Evolutionary conservation across 2,888 invertebrate genomes (phyloP), one percentile per base, ranked within the genome.

Genomic region (Drosophila maculinotata): DNA sequence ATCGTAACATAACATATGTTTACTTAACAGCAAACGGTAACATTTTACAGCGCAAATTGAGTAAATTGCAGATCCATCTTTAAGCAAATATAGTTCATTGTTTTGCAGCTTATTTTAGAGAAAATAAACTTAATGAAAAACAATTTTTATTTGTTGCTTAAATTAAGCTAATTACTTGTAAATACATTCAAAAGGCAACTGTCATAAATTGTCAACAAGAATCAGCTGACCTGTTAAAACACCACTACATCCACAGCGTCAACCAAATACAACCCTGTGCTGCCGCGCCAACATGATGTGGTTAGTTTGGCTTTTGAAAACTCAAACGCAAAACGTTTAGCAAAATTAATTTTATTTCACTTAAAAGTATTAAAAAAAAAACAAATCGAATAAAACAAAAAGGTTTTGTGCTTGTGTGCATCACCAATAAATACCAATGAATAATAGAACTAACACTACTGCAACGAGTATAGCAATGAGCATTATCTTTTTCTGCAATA

Each of bases 401-500:
- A 48, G 9, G 25, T 41, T n/a, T 65, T 39, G 44, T 45, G 56
- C 20, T 17, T 28, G 31, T 30, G 20, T 47, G 45, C 42, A 78
- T 89, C 74, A 90, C 83, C 89, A 88, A 86, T 78, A 89, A 72
- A 87, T 74, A 77, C 84, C 89, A 63, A 90, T 73, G 64, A 90
- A 76, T 53, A 90, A 65, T 75, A 90, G 76, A 62, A 90, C 70
- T 79, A 90, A 31, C 41, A 89, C 47, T 48, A 90, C 75, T 56
- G 67, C 74, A 30, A 84, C 68, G 57, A 86, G 78, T 69, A 90
- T 88, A 23, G 66, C 73, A 69, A 90, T 79, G 63, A 90, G 70
- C 69, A 87, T 86, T 60, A 90, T 81, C 68, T 90, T 90, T 87
- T 89, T 90, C 90, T 90, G 83, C 15, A 89, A 90, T 44, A 44